Conservation (phyloP, 2,888 invertebrate species). For the Napeogenes inachia region DNA sequence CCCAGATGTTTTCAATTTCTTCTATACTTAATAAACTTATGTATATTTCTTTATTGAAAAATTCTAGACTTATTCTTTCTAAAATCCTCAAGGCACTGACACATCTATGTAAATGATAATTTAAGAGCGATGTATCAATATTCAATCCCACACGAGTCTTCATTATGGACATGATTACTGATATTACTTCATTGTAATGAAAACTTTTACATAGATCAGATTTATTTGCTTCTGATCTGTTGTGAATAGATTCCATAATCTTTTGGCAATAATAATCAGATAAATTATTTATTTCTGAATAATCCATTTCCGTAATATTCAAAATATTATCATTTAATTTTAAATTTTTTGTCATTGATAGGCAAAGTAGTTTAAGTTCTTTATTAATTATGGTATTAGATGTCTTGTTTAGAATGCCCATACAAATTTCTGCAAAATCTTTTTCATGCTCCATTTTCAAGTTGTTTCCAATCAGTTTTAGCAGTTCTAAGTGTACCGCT, state of each 20-base stretch:
- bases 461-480: conserved; percentile 38
- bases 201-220: conserved; percentile 44
- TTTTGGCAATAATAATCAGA: conserved; percentile 44
- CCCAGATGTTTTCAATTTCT: conserved; percentile 38
- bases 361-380: conserved; percentile 50
- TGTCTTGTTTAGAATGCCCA: conserved; percentile 43
- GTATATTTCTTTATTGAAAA: conserved; percentile 14
- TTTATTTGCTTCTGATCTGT: conserved; percentile 22
- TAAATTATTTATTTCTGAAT: conserved; percentile 49
- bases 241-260: conserved; percentile 41
- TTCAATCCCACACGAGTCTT: conserved; percentile 46
- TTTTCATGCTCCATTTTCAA: conserved; percentile 36
- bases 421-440: conserved; percentile 45
- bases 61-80: conserved; percentile 40
- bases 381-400: conserved; percentile 45
- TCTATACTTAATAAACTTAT: conserved; percentile 35
- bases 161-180: conserved; percentile 42
- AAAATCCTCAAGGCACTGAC: conserved; percentile 48
- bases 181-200: conserved; percentile 48
- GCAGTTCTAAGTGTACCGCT: conserved; percentile 39
- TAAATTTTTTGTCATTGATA: conserved; percentile 46
- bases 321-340: conserved; percentile 46
- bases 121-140: conserved; percentile 46
- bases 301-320: conserved; percentile 46
- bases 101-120: conserved; percentile 50